Conservation (phyloP, 2,888 invertebrate species). For the Drosophila silvestris region DNA sequence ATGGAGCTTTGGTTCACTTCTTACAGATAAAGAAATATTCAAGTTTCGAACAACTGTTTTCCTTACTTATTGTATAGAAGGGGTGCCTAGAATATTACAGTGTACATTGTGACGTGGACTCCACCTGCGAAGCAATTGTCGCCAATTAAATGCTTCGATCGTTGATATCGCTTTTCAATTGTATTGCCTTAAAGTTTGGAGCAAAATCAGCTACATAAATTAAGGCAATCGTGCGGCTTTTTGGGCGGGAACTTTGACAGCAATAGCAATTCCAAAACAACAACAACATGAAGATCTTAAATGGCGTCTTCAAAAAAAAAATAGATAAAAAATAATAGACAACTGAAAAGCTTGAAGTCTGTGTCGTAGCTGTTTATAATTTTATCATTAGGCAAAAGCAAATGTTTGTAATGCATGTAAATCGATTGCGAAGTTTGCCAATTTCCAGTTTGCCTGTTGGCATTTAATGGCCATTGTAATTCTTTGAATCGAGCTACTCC, state of each 20-base stretch:
- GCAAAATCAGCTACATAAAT: constrained; percentile 69
- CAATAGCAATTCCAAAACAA: neutral
- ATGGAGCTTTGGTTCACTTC: neutral
- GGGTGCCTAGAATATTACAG: neutral
- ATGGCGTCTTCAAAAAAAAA: constrained; percentile 12
- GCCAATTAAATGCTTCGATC: constrained; percentile 61
- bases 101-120: constrained; percentile 41
- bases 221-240: constrained; percentile 49
- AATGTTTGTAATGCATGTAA: constrained; percentile 45
- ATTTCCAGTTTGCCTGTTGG: constrained; percentile 51
- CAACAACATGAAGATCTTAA: neutral
- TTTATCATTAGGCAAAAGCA: constrained; percentile 58
- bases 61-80: neutral
- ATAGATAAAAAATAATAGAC: neutral
- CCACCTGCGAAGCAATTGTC: constrained; percentile 55
- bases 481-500: constrained; percentile 44
- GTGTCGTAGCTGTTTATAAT: constrained; percentile 44
- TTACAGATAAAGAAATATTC: neutral
- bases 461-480: constrained; percentile 66
- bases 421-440: constrained; percentile 42
- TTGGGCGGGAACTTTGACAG: constrained; percentile 36
- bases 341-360: constrained; percentile 13
- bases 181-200: constrained; percentile 54
- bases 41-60: neutral
- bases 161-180: constrained; percentile 45